These are phyloP conservation scores for Bibio marci DNA, from an alignment of 2,888 invertebrate species.

Conservation along the genomic window DNA sequence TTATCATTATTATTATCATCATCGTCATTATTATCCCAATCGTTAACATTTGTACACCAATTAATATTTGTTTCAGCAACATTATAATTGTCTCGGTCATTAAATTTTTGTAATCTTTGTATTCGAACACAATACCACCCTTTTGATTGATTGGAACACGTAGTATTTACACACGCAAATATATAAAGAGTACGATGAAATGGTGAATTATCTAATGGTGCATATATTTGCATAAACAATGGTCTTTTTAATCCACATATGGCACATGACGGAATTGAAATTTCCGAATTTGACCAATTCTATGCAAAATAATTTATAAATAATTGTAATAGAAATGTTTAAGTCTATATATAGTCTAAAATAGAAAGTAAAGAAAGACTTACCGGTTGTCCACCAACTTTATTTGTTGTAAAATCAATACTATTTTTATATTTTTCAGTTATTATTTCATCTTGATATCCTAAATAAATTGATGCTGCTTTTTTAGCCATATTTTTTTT, in stretches of 20 bases:
- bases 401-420: conserved; percentile 56
- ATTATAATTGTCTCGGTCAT: conserved; percentile 18
- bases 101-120: conserved; percentile 44
- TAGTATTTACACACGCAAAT: conserved; percentile 69
- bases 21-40: conserved; percentile 45
- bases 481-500: conserved; percentile 28
- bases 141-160: conserved; percentile 67
- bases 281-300: conserved; percentile 44
- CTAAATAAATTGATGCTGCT: conserved; percentile 48
- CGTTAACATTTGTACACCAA: conserved; percentile 65
- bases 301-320: no score
- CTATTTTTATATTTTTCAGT: conserved; percentile 47
- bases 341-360: no score
- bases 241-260: conserved; percentile 58
- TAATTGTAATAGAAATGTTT: no score
- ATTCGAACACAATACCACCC: conserved; percentile 66
- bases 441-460: conserved; percentile 63
- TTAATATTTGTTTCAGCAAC: conserved; percentile 23
- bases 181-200: conserved; percentile 78
- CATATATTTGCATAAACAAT: conserved; percentile 71
- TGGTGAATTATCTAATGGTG: conserved; percentile 60
- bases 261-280: conserved; percentile 42
- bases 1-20: conserved; percentile 6
- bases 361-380: conserved; percentile 31
- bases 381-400: conserved; percentile 65